Evolutionary conservation across 1,140 invertebrate genomes (phyloP).

Genomic region (Nasonia longicornis): DNA sequence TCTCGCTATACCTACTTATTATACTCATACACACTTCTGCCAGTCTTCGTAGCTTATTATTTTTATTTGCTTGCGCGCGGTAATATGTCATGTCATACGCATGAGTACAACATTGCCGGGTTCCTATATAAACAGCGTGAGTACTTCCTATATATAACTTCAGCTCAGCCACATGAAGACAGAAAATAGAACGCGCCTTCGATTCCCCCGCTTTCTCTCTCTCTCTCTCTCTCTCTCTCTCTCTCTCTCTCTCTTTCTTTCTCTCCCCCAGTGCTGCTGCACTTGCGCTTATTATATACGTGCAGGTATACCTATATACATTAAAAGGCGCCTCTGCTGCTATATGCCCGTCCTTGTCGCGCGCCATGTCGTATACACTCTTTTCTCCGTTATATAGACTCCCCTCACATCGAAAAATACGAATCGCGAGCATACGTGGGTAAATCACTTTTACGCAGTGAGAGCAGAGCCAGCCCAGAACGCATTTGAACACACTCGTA

Average conservation of each 20-base stretch:
- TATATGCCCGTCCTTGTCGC: background rate
- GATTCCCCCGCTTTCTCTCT: conserved; percentile 5
- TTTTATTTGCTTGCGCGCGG: background rate
- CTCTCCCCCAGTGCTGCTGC: background rate
- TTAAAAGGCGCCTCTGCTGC: background rate
- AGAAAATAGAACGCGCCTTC: background rate
- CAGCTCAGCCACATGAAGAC: background rate
- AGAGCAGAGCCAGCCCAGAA: background rate
- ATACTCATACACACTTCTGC: no score
- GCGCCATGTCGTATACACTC: background rate
- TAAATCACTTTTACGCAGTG: background rate
- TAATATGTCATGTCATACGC: conserved; percentile 5
- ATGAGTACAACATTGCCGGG: background rate
- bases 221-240: background rate
- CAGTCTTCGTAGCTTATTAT: no score
- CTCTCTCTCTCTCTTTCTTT: no score
- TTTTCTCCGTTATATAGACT: background rate
- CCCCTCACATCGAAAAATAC: background rate
- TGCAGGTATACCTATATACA: background rate
- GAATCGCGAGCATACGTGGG: conserved; percentile 9
- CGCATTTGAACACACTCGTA: background rate
- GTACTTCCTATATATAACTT: background rate
- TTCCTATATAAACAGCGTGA: conserved; percentile 10
- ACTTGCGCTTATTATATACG: background rate
- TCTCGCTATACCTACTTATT: background rate